These are phyloP conservation scores for Drosophila ustulata DNA, from an alignment of 2,888 invertebrate genomes.

Conservation along the genomic window DNA sequence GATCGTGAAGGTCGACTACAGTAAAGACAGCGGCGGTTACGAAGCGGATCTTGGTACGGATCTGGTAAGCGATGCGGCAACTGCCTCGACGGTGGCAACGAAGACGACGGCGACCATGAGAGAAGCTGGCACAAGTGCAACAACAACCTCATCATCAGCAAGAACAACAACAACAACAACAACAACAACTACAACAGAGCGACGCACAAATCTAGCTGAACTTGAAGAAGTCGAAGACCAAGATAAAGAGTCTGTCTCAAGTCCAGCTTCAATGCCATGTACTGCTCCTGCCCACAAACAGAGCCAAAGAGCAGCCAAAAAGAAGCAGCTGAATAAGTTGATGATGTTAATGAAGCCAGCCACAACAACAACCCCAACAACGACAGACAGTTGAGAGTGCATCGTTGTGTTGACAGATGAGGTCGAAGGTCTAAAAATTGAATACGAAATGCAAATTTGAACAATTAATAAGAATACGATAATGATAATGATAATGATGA, in stretches of 20 bases:
- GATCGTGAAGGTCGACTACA: conserved; percentile 75
- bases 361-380: conserved; percentile 9
- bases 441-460: conserved; percentile 41
- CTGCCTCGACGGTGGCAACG: conserved; percentile 21
- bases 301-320: conserved; percentile 16
- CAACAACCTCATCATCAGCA: conserved; percentile 12
- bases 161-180: conserved; percentile 23
- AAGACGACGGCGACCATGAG: conserved; percentile 22
- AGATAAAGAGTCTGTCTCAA: conserved; percentile 39
- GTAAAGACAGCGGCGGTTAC: conserved; percentile 58
- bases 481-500: not conserved
- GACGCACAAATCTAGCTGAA: conserved; percentile 22
- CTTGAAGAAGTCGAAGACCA: conserved; percentile 3
- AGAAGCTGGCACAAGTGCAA: conserved; percentile 38
- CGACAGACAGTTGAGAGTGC: conserved; percentile 71
- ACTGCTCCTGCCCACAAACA: conserved; percentile 26
- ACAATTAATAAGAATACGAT: conserved; percentile 25
- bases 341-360: conserved; percentile 26
- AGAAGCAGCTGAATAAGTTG: conserved; percentile 36
- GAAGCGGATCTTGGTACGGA: conserved; percentile 54
- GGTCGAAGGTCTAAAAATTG: conserved; percentile 46
- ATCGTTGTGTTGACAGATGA: conserved; percentile 47
- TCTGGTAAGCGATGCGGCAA: conserved; percentile 47
- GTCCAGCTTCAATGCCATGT: conserved; percentile 31
- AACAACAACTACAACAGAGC: conserved; percentile 41